Percentiles rank a stretch among this genome's conserved stretches.
Conservation (phyloP, 1,140 invertebrate species). For the Mamestra configurata region DNA sequence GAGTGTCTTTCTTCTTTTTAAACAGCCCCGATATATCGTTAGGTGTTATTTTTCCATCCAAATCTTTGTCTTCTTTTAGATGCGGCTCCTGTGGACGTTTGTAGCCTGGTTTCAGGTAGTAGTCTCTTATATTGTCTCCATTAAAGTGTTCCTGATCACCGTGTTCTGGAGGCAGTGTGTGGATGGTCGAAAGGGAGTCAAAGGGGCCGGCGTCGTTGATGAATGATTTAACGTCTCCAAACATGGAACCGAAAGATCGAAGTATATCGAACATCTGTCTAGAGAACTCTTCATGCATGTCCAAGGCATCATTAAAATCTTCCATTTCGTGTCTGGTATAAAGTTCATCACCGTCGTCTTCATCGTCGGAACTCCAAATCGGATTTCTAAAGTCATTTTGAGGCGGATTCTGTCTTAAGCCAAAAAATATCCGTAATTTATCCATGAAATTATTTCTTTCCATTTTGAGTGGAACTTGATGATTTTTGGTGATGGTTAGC, state of each 20-base stretch:
- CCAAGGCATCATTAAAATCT: conserved; percentile 64
- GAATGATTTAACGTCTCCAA: conserved; percentile 76
- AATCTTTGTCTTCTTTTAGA: conserved; percentile 72
- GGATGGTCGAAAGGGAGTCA: conserved; percentile 53
- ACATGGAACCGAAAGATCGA: conserved; percentile 74
- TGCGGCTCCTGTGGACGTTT: conserved; percentile 65
- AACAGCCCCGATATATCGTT: conserved; percentile 80
- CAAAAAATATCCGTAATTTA: conserved; percentile 76
- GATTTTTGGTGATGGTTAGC: conserved; percentile 51
- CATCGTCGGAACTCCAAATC: conserved; percentile 82
- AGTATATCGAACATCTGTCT: conserved; percentile 81
- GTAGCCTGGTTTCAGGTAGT: conserved; percentile 81
- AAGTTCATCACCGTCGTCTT: conserved; percentile 80
- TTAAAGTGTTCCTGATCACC: conserved; percentile 65
- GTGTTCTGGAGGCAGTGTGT: conserved; percentile 61
- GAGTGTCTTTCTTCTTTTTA: conserved; percentile 69
- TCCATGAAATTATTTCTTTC: conserved; percentile 71
- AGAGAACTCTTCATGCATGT: conserved; percentile 74
- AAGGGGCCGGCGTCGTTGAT: conserved; percentile 68
- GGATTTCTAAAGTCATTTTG: conserved; percentile 84
- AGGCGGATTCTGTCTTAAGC: conserved; percentile 71
- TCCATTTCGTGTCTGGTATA: conserved; percentile 74
- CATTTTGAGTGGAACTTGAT: conserved; percentile 64
- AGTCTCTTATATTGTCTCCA: conserved; percentile 74
- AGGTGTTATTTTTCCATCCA: conserved; percentile 82